A percentile compares a stretch with the other conserved stretches of the same genome.
Conservation (phyloP, 2,888 invertebrate genomes). For the Meteorus cinctellus region DNA sequence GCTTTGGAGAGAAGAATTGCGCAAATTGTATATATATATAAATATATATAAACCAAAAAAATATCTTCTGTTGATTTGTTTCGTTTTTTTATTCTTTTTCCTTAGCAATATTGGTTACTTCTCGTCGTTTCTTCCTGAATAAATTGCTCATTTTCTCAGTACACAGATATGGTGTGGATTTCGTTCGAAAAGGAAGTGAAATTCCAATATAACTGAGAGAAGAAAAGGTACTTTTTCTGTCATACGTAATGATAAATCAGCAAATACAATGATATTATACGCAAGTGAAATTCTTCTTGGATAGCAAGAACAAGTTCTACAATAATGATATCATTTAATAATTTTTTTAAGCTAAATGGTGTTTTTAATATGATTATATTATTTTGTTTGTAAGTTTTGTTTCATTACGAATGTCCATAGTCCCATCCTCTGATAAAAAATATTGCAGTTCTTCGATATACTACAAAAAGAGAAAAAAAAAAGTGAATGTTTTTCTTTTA, state of each 20-base stretch:
- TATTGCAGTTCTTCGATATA: slow-evolving; percentile 64
- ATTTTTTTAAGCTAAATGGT: slow-evolving; percentile 57
- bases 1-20: slow-evolving; percentile 56
- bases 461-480: slow-evolving; percentile 22
- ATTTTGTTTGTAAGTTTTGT: slow-evolving; percentile 54
- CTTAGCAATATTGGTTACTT: slow-evolving; percentile 50
- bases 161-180: slow-evolving; percentile 45
- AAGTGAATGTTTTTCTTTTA: slow-evolving; percentile 53
- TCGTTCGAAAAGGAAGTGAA: slow-evolving; percentile 44
- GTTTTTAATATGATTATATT: slow-evolving; percentile 48
- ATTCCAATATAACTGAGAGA: slow-evolving; percentile 21
- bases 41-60: slow-evolving; percentile 45
- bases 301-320: slow-evolving; percentile 9
- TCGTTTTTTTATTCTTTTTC: neutral
- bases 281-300: neutral
- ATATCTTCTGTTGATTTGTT: slow-evolving; percentile 10
- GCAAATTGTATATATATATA: slow-evolving; percentile 46
- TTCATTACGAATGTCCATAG: slow-evolving; percentile 65
- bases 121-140: slow-evolving; percentile 34
- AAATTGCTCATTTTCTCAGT: slow-evolving; percentile 16
- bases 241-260: slow-evolving; percentile 39
- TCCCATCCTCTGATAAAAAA: slow-evolving; percentile 72
- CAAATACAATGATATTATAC: slow-evolving; percentile 21
- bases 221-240: slow-evolving; percentile 21
- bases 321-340: slow-evolving; percentile 8